Conservation (phyloP, 1,140 invertebrate genomes). For the Megalonaias nervosa region DNA sequence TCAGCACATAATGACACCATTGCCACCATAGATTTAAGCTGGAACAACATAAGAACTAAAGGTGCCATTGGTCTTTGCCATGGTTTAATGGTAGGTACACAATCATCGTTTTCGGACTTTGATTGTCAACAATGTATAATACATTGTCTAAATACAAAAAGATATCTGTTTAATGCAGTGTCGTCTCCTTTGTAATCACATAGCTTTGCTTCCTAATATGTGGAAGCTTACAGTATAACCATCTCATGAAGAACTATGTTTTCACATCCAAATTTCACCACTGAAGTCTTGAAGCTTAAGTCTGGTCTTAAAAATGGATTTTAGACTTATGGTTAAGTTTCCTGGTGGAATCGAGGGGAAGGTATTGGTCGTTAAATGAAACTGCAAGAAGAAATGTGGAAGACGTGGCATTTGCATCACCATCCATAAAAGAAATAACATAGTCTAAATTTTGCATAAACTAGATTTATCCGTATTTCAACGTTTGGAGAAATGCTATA, state of each 20-base stretch:
- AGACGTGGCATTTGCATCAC: no score
- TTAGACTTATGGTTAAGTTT: no score
- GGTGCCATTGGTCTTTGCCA: slow-evolving; percentile 50
- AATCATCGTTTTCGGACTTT: background rate
- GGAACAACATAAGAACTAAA: slow-evolving; percentile 57
- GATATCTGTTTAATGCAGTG: background rate
- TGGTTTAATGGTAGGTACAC: slow-evolving; percentile 45
- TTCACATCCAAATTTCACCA: background rate
- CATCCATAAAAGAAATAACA: no score
- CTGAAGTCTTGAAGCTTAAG: background rate
- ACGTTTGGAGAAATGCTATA: no score
- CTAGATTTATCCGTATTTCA: no score
- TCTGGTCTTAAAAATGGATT: no score
- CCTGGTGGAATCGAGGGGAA: no score
- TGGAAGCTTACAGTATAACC: background rate
- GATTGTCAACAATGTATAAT: background rate
- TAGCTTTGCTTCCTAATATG: background rate
- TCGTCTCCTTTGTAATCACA: background rate
- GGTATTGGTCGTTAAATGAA: no score
- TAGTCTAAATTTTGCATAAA: no score
- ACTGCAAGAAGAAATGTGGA: no score
- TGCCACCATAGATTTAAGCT: slow-evolving; percentile 51
- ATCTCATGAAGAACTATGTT: background rate
- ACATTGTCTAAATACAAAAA: background rate
- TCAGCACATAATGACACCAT: slow-evolving; percentile 39